Base-by-base conservation (phyloP, 2,888 invertebrate species). In the Rhagonycha fulva region DNA sequence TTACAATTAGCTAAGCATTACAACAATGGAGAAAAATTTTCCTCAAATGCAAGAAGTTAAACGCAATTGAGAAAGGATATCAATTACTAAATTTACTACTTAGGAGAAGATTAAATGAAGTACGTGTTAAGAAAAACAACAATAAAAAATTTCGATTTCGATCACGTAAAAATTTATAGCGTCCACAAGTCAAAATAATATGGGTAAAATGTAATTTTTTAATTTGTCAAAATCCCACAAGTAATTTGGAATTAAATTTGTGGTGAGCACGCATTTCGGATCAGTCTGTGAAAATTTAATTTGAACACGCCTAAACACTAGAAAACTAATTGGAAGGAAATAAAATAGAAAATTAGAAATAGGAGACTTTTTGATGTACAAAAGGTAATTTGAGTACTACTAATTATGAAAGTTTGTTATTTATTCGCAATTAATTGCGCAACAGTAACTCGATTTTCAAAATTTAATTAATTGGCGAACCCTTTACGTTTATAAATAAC, bases 401-500 rank as follows among this genome's bases (percentile, higher is more conserved):
- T 47, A 23, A n/a, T 66, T 66, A 66, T 24, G n/a, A 66, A 66
- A 66, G 63, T 66, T 66, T 24, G 26, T 24, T 66, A 66, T 24
- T 24, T n/a, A 26, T 24, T 24, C 12, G 26, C 14, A 12, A 62
- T 23, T 66, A 24, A 66, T 26, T 24, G 24, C 63, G 12, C 63
- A 24, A 66, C 63, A n/a, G 26, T 66, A 66, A 66, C 23, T 23
- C 62, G 62, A 23, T 23, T 62, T 23, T 23, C 62, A 62, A 62
- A 71, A 71, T 72, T 32, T 66, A 72, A 72, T 72, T 72, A 60
- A 32, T 47, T 67, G 67, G 24, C 7, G 14, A 19, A 23, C 63
- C 63, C 66, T 63, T 66, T 71, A 71, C 30, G 63, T 63, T 71
- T 71, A 63, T 26, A 63, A 71, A 63, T 71, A 26, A 71, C 71